Conservation (phyloP, 2,797 vertebrate genomes). For the Etheostoma perlongum region DNA sequence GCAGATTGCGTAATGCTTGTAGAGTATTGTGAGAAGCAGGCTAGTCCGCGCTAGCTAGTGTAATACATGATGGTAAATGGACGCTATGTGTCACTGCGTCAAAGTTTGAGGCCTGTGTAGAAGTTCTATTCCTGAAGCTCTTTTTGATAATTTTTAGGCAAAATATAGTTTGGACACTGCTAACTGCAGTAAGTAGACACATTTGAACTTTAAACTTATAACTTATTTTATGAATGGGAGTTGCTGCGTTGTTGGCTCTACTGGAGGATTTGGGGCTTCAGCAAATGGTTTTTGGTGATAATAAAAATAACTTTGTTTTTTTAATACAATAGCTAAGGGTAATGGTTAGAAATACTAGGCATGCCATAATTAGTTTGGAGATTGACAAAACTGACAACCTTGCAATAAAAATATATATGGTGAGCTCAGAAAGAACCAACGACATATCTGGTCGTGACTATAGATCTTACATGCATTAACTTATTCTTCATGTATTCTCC, state of each 20-base stretch:
- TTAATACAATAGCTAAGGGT: conserved; percentile 13
- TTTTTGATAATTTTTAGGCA: conserved; percentile 39
- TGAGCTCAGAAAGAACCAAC: conserved; percentile 21
- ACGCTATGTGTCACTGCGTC: conserved; percentile 29
- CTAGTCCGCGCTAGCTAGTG: conserved; percentile 38
- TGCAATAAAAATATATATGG: conserved; percentile 14
- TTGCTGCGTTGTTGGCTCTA: conserved; percentile 16
- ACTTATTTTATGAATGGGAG: conserved; percentile 22
- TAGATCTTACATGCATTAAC: conserved; percentile 21
- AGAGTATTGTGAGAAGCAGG: conserved; percentile 46
- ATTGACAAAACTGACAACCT: conserved; percentile 21
- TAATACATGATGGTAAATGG: conserved; percentile 36
- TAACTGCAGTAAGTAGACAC: conserved; percentile 5
- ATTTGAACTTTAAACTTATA: background rate
- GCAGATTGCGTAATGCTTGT: conserved; percentile 55
- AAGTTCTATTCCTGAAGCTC: conserved; percentile 28
- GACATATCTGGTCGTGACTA: conserved; percentile 22
- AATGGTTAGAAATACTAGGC: conserved; percentile 8
- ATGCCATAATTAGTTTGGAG: conserved; percentile 20
- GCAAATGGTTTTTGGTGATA: conserved; percentile 38
- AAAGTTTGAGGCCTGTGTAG: conserved; percentile 22
- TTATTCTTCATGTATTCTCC: conserved; percentile 41
- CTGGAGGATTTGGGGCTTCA: conserved; percentile 40
- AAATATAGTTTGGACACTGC: conserved; percentile 8
- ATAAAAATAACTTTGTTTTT: conserved; percentile 37